phyloP scores from a whole-genome alignment of 2,113 vertebrate genomes.

The Ancistrus triradiatus region DNA sequence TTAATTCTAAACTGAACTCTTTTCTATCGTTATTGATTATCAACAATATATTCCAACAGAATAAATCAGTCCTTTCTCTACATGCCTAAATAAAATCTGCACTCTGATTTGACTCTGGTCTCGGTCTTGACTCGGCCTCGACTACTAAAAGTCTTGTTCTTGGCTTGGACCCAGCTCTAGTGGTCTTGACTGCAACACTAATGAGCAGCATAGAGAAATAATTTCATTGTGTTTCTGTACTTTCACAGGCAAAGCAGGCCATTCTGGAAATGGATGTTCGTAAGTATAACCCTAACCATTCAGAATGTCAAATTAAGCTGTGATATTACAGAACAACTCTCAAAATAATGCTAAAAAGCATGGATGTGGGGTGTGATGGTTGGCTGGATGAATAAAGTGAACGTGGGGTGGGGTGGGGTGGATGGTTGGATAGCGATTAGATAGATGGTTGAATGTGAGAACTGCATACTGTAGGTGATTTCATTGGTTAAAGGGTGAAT shows the following conservation, averaged over 20 bases:
- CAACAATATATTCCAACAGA: too few relatives aligned
- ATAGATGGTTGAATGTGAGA: background rate
- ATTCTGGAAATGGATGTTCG: conserved; percentile 97
- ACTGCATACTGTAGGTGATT: background rate
- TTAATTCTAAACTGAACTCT: too few relatives aligned
- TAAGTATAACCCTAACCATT: conserved; percentile 68
- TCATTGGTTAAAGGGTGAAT: background rate
- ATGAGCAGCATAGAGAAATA: too few relatives aligned
- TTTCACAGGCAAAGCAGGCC: conserved; percentile 89
- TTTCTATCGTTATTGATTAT: too few relatives aligned
- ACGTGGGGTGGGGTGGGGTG: background rate
- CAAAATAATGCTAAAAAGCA: background rate
- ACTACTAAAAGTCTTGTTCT: too few relatives aligned
- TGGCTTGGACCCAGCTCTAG: too few relatives aligned
- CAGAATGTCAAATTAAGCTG: background rate
- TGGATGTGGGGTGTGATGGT: background rate
- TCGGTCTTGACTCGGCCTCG: too few relatives aligned
- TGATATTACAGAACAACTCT: too few relatives aligned
- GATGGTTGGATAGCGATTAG: background rate
- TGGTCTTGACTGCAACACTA: too few relatives aligned
- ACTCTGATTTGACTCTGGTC: too few relatives aligned
- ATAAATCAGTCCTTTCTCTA: too few relatives aligned
- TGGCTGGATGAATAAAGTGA: background rate
- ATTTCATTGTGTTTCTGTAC: background rate
- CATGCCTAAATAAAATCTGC: too few relatives aligned